Conservation (phyloP, 2,888 invertebrate species). For the Macrosiphum euphorbiae region DNA sequence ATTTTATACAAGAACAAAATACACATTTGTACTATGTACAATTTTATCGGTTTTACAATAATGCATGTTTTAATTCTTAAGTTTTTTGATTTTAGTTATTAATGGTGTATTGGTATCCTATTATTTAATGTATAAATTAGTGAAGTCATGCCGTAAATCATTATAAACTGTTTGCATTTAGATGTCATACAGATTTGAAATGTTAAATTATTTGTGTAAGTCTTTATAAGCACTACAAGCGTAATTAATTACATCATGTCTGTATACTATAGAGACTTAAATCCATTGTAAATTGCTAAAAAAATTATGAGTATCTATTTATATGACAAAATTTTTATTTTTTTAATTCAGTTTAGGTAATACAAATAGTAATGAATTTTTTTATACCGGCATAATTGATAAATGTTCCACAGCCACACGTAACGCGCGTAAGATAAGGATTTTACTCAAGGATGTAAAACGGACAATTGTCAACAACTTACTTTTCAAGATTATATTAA, state of each 20-base stretch:
- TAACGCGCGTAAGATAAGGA: no score
- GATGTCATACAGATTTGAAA: neutral
- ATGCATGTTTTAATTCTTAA: neutral
- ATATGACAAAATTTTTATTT: neutral
- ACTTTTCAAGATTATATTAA: neutral
- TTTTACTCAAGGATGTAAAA: no score
- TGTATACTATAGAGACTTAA: neutral
- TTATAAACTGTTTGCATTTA: neutral
- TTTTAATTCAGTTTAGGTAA: neutral
- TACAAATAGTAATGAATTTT: neutral
- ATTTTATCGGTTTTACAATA: neutral
- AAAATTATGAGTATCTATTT: neutral
- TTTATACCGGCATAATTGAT: neutral
- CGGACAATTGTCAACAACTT: neutral
- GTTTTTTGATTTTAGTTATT: neutral
- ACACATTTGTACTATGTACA: neutral
- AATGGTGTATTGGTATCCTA: neutral
- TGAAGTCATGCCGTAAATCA: neutral
- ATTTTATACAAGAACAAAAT: neutral
- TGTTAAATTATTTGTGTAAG: neutral
- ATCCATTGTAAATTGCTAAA: neutral
- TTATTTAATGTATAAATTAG: neutral
- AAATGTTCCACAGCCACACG: neutral
- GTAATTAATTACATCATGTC: neutral
- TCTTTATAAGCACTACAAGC: neutral